Evolutionary conservation across 2,888 invertebrate species (phyloP).

Genomic region (Meandrusa payeni): DNA sequence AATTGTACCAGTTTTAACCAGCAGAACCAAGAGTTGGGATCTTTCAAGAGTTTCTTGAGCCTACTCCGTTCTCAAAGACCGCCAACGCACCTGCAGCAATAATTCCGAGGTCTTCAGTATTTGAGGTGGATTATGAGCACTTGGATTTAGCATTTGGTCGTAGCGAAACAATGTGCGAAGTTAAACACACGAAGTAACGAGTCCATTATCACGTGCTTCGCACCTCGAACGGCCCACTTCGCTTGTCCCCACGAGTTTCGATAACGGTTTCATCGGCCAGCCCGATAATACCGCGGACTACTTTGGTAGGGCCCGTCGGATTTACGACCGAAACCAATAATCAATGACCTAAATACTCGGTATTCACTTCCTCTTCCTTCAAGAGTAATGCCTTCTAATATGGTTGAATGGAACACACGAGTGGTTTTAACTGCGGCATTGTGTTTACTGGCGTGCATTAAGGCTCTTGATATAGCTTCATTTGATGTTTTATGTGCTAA

Average conservation of each 20-base stretch:
- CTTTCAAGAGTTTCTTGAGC: too few relatives aligned
- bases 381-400: conserved; percentile 1
- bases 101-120: too few relatives aligned
- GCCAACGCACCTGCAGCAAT: too few relatives aligned
- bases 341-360: conserved; percentile 27
- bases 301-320: conserved; percentile 27
- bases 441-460: too few relatives aligned
- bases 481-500: too few relatives aligned
- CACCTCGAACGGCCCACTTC: conserved; percentile 26
- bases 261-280: conserved; percentile 28
- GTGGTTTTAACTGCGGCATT: neutral
- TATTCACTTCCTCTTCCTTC: conserved; percentile 8
- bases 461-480: too few relatives aligned
- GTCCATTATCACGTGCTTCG: conserved; percentile 11
- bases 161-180: conserved; percentile 23
- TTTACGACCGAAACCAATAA: conserved; percentile 28
- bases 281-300: conserved; percentile 24
- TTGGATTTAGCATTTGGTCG: too few relatives aligned
- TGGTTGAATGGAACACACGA: conserved; percentile 1
- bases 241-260: conserved; percentile 27
- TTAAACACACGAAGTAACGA: conserved; percentile 13
- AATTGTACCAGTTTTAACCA: too few relatives aligned
- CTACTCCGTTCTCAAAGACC: too few relatives aligned
- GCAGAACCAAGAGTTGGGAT: too few relatives aligned
- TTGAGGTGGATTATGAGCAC: neutral